Evolutionary conservation across 2,888 invertebrate genomes (phyloP), one percentile per base, ranked within the genome.

Genomic region (Serrognathus titanus): DNA sequence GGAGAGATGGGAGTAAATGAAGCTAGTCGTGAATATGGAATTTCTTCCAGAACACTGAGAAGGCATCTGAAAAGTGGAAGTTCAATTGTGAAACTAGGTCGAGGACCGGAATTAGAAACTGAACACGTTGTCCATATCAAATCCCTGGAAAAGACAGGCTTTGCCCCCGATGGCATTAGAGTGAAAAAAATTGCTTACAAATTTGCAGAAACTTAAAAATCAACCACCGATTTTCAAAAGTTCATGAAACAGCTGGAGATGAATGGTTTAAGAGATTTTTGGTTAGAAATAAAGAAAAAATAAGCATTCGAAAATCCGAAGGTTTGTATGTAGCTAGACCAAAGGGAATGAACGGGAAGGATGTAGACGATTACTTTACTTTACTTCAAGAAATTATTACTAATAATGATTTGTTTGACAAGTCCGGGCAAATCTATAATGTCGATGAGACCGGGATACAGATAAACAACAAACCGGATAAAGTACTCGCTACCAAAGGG

Each of bases 211-310:
- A 39, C 2, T 1, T 7, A 5, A 5, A 7, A 1, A 1, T 5
- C 7, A 5, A 39, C 12, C n/a, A 35, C 11, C 24, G n/a, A 31
- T 38, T 57, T 52, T 20, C 46, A 39, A 40, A n/a, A 41, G 10
- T 9, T 9, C 31, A 20, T 16, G n/a, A 43, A 41, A 12, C 46
- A 45, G 54, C 55, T 40, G 51, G 58, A 10, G 38, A 48, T 13
- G 53, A 59, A 48, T 61, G 58, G 61, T 41, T 61, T 12, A 35
- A 48, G 10, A 20, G 39, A 16, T 61, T 61, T 54, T 31, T 61
- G 39, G 10, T 46, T 10, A 41, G 56, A 47, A 43, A 61, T 56
- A 39, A 47, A 12, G 40, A 58, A 8, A 12, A 57, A 20, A 40
- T 45, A 11, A 20, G 16, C 16, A 16, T 50, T 12, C n/a, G 50